Base-by-base conservation (phyloP, 1,140 invertebrate genomes). In the Sycophila sp. region DNA sequence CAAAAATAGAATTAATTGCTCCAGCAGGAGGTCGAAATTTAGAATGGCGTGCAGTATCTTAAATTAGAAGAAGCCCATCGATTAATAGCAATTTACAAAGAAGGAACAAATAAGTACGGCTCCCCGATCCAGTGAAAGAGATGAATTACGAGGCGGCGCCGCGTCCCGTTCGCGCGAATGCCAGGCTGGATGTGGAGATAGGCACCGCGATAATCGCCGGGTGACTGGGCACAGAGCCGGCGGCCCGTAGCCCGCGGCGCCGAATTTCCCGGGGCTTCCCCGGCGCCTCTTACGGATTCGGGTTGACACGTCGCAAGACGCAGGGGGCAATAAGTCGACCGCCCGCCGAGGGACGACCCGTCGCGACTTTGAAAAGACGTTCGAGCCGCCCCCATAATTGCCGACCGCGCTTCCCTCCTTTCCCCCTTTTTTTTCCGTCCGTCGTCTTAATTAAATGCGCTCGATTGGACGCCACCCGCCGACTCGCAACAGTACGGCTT, bases 361-460 rank as follows among this genome's bases (percentile, higher is more conserved):
- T 63, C 36, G 32, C 11, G 47, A 38, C 15, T 2, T 11, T 3
- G 32, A 51, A 28, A 62, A 47, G 59, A 47, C 38, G 22, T 15
- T 45, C 22, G 28, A 47, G 6, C n/a, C 60, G 15, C 28, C 8
- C 5, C 11, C 34, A 2, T 38, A 2, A 58, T 60, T 28, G 34
- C 2, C 17, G 17, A 22, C 4, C 22, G 22, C 32, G 3, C 2
- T 13, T 32, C 32, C 13, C 13, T 47, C 10, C n/a, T n/a, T n/a
- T n/a, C n/a, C 10, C n/a, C 28, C 15, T 32, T 66, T 56, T 42
- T 56, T 42, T 30, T 56, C 30, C 19, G 10, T 47, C 30, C 28
- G 40, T 22, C 53, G n/a, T 13, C 42, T 59, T 47, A 68, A 68
- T 68, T 68, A 58, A 68, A 68, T 68, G 36, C 32, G 42, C 56